phyloP scores from a whole-genome alignment of 1,140 invertebrate genomes.

The Psilanteris sp. region DNA sequence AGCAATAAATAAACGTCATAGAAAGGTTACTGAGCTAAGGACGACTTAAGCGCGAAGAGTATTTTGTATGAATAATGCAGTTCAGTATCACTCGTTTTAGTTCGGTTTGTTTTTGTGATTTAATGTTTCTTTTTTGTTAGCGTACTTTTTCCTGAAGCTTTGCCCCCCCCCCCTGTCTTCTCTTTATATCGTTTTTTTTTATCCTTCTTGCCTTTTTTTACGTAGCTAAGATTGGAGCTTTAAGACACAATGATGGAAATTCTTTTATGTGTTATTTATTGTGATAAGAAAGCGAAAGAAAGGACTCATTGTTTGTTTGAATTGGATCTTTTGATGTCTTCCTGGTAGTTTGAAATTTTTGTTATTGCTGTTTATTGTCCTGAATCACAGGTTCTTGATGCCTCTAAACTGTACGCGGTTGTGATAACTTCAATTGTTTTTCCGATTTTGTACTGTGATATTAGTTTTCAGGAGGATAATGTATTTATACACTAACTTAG shows the following conservation, averaged over 20 bases:
- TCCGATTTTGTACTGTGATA: background rate
- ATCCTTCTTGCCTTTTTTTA: background rate
- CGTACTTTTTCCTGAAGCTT: too few species aligned
- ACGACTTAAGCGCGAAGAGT: constrained; percentile 26
- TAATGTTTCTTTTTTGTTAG: constrained; percentile 12
- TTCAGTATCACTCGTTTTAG: constrained; percentile 1
- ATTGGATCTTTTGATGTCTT: constrained; percentile 57
- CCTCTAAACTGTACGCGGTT: constrained; percentile 13
- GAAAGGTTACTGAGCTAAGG: constrained; percentile 31
- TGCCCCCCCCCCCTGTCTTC: background rate
- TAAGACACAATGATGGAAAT: constrained; percentile 48
- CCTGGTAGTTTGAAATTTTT: constrained; percentile 33
- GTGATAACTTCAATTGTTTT: constrained; percentile 27
- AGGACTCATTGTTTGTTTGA: constrained; percentile 40
- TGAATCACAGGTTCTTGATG: constrained; percentile 41
- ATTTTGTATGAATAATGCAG: constrained; percentile 38
- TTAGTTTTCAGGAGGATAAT: background rate
- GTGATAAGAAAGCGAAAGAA: constrained; percentile 50
- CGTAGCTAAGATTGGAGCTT: constrained; percentile 34
- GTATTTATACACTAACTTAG: too few species aligned
- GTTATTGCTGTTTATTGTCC: constrained; percentile 46
- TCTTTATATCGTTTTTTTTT: background rate
- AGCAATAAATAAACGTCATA: constrained; percentile 7
- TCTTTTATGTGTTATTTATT: constrained; percentile 52
- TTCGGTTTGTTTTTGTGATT: constrained; percentile 32